Conservation (phyloP, 2,888 invertebrate genomes). For the Myopa testacea region DNA sequence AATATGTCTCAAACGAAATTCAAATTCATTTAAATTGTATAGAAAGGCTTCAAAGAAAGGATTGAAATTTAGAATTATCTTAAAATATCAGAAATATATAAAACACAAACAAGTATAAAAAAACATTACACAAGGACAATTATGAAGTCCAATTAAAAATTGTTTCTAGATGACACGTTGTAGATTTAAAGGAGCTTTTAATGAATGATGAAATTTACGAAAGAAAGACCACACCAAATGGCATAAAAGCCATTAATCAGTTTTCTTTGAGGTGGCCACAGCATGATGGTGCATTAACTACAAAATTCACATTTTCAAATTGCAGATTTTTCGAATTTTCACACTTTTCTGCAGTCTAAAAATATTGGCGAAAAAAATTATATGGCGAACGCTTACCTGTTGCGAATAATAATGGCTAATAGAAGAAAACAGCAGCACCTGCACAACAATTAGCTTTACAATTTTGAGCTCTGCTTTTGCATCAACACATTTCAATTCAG, state of each 20-base stretch:
- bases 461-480: not conserved
- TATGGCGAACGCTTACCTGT: not conserved
- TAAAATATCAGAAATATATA: too few relatives aligned
- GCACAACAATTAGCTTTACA: not conserved
- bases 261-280: not conserved
- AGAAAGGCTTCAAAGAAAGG: too few relatives aligned
- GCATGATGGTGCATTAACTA: not conserved
- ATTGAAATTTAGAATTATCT: too few relatives aligned
- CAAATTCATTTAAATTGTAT: too few relatives aligned
- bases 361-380: not conserved
- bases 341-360: not conserved
- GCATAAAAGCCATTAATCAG: not conserved
- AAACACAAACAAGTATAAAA: too few relatives aligned
- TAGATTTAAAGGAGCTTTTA: not conserved
- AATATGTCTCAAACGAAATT: too few relatives aligned
- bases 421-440: not conserved
- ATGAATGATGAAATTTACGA: too few relatives aligned
- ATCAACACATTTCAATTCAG: not conserved
- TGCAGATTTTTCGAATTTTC: conserved; percentile 7
- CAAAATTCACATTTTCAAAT: conserved; percentile 5
- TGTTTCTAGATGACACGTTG: too few relatives aligned
- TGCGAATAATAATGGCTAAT: not conserved
- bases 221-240: not conserved
- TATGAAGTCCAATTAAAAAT: too few relatives aligned
- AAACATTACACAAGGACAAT: too few relatives aligned